Evolutionary conservation across 2,888 invertebrate species (phyloP).

Genomic region (Cantharis flavilabris): DNA sequence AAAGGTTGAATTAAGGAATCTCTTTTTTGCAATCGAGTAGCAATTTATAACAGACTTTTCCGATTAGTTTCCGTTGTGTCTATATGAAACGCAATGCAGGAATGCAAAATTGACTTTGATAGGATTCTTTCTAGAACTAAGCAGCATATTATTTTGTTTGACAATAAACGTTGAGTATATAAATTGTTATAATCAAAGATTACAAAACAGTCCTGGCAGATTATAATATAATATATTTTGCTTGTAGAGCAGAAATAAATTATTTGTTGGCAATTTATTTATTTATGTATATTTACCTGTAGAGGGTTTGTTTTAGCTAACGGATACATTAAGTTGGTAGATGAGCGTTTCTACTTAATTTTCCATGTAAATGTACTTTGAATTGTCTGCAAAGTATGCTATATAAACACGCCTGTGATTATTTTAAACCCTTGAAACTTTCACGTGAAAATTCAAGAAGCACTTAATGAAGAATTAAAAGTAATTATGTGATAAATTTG

Average conservation of each 20-base stretch:
- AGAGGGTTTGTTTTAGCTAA: not conserved
- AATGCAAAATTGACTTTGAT: not conserved
- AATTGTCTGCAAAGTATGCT: not conserved
- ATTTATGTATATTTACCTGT: not conserved
- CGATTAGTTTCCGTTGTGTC: not conserved
- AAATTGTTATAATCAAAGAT: too few species aligned
- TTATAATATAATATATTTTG: not conserved
- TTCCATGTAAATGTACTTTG: not conserved
- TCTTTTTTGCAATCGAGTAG: not conserved
- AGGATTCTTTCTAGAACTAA: not conserved
- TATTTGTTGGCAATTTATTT: not conserved
- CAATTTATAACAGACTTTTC: not conserved
- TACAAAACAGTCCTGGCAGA: too few species aligned
- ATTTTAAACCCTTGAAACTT: not conserved
- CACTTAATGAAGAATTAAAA: not conserved
- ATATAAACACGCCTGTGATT: not conserved
- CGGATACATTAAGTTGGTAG: not conserved
- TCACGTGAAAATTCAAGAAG: not conserved
- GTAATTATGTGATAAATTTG: not conserved
- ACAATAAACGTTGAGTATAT: not conserved
- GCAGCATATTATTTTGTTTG: not conserved
- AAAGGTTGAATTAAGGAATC: not conserved
- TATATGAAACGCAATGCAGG: not conserved
- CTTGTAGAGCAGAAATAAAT: not conserved
- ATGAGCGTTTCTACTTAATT: not conserved